phyloP scores from a whole-genome alignment of 37 sponge, comb jelly and placozoan genomes.

The Theonella swinhoei region DNA sequence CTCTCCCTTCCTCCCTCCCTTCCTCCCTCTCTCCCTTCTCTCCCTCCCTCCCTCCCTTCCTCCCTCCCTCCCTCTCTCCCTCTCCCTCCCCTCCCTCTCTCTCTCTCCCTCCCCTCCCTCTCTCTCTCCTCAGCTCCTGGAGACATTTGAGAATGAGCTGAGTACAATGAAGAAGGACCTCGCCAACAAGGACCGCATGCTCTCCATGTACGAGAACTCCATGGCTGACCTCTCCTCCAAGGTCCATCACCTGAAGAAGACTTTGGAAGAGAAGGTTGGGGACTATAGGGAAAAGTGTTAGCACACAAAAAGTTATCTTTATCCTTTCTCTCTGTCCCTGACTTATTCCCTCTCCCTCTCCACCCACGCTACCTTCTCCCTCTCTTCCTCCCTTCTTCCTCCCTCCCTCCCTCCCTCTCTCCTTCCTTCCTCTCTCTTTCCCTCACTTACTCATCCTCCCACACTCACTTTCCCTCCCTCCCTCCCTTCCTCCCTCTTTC shows the following conservation, averaged over 20 bases:
- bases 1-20: background rate
- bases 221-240: conserved; percentile 78
- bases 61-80: background rate
- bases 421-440: background rate
- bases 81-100: too few relatives aligned
- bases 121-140: conserved; percentile 41
- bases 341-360: background rate
- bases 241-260: conserved; percentile 46
- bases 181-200: conserved; percentile 52
- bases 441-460: background rate
- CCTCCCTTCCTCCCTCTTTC: background rate
- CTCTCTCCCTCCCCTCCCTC: too few relatives aligned
- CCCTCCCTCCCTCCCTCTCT: background rate
- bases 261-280: conserved; percentile 67
- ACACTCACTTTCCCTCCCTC: background rate
- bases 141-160: conserved; percentile 67
- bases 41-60: background rate
- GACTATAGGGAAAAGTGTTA: too few relatives aligned
- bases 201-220: conserved; percentile 64
- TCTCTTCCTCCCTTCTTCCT: background rate
- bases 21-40: background rate
- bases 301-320: background rate
- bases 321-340: background rate
- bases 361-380: background rate
- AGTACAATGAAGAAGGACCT: conserved; percentile 43